These are phyloP conservation scores for Pogonus chalceus DNA, from an alignment of 1,140 invertebrate species.

Conservation along the genomic window DNA sequence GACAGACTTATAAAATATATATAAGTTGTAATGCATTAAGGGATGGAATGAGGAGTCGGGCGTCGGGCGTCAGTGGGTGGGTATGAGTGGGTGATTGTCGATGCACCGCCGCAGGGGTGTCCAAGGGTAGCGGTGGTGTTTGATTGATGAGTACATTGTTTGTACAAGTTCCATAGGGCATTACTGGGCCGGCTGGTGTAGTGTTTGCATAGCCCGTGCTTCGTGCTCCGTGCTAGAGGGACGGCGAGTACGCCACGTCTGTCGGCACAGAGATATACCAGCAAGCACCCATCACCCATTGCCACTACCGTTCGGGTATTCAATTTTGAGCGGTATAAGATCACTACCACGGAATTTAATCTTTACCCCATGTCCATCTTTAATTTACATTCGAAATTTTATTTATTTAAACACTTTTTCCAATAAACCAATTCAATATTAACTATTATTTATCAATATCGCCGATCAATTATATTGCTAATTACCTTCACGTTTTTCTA, in stretches of 20 bases:
- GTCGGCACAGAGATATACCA: background rate
- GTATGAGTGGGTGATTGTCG: too few relatives aligned
- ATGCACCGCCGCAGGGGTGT: too few relatives aligned
- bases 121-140: slow-evolving; percentile 21
- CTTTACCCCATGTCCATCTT: background rate
- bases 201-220: slow-evolving; percentile 24
- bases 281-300: background rate
- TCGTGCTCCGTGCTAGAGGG: too few relatives aligned
- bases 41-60: too few relatives aligned
- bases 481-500: too few relatives aligned
- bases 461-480: too few relatives aligned
- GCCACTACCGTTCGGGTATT: background rate
- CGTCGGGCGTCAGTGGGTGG: too few relatives aligned
- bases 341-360: background rate
- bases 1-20: too few relatives aligned
- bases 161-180: slow-evolving; percentile 24
- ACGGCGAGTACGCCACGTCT: background rate
- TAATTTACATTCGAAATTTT: background rate
- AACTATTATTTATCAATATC: too few relatives aligned
- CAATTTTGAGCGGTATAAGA: background rate
- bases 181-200: slow-evolving; percentile 23
- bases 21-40: too few relatives aligned
- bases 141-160: slow-evolving; percentile 32
- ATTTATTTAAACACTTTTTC: background rate
- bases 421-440: background rate